Evolutionary conservation across 92 coral and sea anemone species (phyloP).

Genomic region (Chrysogorgia sp.): DNA sequence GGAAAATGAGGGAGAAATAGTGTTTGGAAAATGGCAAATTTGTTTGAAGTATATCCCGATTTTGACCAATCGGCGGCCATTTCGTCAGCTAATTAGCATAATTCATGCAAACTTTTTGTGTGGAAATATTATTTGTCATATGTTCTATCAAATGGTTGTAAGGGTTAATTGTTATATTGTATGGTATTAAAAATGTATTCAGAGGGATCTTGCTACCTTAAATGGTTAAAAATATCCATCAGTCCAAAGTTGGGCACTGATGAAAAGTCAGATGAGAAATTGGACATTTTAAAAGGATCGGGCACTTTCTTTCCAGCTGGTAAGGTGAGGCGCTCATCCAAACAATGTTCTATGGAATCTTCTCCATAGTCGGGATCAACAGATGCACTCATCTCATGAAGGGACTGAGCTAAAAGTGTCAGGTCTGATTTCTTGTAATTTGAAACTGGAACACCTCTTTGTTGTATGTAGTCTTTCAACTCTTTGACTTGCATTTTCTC

Average conservation of each 20-base stretch:
- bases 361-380: constrained; percentile 68
- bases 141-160: too few relatives aligned
- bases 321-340: constrained; percentile 57
- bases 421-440: constrained; percentile 64
- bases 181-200: too few relatives aligned
- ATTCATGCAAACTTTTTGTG: too few relatives aligned
- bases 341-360: too few relatives aligned
- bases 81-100: too few relatives aligned
- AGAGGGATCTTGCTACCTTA: too few relatives aligned
- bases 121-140: too few relatives aligned
- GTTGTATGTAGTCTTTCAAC: constrained; percentile 52
- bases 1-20: too few relatives aligned
- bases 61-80: too few relatives aligned
- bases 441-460: constrained; percentile 60
- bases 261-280: constrained; percentile 29
- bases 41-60: too few relatives aligned
- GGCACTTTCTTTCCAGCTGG: constrained; percentile 60
- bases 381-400: constrained; percentile 57
- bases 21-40: too few relatives aligned
- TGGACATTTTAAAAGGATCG: constrained; percentile 28
- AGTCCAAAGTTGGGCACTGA: constrained; percentile 39
- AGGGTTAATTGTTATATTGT: too few relatives aligned
- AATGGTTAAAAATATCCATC: constrained; percentile 43
- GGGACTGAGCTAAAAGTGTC: constrained; percentile 61
- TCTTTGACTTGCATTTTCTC: constrained; percentile 56